These are phyloP conservation scores for Elanoides forficatus DNA, from an alignment of 2,113 vertebrate genomes.

Conservation along the genomic window DNA sequence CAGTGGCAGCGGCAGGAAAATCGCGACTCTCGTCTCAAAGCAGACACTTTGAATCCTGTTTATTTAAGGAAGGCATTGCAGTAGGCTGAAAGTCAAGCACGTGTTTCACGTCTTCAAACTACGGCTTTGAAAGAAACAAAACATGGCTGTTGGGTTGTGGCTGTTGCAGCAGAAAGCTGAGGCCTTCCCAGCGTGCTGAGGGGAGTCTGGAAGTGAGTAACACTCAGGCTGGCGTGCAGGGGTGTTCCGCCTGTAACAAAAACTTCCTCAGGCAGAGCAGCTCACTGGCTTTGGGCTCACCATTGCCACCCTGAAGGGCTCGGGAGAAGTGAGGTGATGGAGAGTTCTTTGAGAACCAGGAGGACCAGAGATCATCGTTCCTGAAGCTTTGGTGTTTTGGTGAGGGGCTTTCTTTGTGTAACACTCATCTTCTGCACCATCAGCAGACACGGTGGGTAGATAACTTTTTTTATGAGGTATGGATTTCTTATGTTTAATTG, in stretches of 20 bases:
- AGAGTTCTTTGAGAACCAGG: neutral
- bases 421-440: accelerated
- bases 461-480: neutral
- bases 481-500: neutral
- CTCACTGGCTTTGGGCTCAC: accelerated
- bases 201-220: accelerated
- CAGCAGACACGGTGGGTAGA: neutral
- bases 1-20: accelerated
- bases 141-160: neutral
- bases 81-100: neutral
- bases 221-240: accelerated
- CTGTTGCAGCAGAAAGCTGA: neutral
- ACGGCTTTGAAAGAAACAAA: neutral
- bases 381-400: accelerated
- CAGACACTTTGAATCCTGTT: accelerated
- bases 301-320: neutral
- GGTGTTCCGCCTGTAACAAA: accelerated
- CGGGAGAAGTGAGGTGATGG: accelerated
- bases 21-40: accelerated
- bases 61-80: accelerated
- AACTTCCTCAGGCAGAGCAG: neutral
- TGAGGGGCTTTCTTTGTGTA: accelerated
- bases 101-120: neutral
- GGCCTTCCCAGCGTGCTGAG: neutral
- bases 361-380: neutral